Evolutionary conservation across 2,888 invertebrate species (phyloP), one percentile per base, ranked within the genome.

Genomic region (Zootermopsis nevadensis): DNA sequence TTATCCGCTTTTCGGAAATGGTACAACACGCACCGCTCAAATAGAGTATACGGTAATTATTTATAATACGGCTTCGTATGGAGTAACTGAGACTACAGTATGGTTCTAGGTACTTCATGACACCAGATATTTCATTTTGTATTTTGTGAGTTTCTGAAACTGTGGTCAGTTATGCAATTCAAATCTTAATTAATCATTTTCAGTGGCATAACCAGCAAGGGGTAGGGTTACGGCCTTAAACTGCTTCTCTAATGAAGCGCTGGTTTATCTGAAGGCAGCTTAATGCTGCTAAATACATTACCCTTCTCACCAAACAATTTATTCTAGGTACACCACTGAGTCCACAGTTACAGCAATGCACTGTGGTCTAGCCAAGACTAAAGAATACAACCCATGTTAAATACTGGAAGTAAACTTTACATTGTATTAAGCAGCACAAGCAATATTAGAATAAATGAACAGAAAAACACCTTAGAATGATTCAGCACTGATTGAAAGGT

Each of bases 371-470:
- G 69, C 66, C 35, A 82, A 60, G 42, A 42, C 19, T 27, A 27
- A 67, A 69, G 33, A 48, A 79, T 79, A 79, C 22, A 79, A 30
- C 42, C 79, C 30, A 66, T 48, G n/a, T 42, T 42, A 80, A 66
- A 8, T 35, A 38, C 19, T 42, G 31, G 38, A 35, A 22, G n/a
- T 67, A 24, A 80, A 42, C 8, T n/a, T 77, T 77, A 48, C 24
- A 53, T 33, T 31, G 31, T 31, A 15, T 27, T 31, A 77, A 1
- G 24, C 42, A 55, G 24, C 6, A 42, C 31, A 27, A 76, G 76
- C 76, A 33, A n/a, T 31, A 27, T 19, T 53, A 77, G 53, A 48
- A 60, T 27, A n/a, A 60, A 60, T 2, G 0, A n/a, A n/a, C 60
- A 6, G n/a, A 27, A 1, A 60, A 12, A 60, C 15, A n/a, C 60